These are phyloP conservation scores for Brachylomia viminalis DNA, from an alignment of 2,888 invertebrate genomes.

Conservation along the genomic window DNA sequence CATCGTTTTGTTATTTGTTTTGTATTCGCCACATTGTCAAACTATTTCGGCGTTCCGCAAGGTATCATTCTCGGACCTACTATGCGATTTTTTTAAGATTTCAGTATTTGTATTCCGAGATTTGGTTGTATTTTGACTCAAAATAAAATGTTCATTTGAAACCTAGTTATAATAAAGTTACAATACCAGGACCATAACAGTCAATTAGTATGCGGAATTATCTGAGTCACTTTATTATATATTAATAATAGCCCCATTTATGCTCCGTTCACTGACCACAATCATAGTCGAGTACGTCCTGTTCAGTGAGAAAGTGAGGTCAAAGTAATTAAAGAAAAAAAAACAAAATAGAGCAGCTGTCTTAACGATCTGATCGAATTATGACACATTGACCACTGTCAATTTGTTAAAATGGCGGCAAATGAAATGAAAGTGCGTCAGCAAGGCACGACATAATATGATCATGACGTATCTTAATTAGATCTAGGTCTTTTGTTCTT, in stretches of 20 bases:
- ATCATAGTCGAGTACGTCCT: constrained; percentile 52
- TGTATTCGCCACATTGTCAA: not conserved
- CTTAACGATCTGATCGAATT: constrained; percentile 16
- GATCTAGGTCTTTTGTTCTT: constrained; percentile 36
- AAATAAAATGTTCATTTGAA: not conserved
- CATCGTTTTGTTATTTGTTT: not conserved
- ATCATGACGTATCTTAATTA: constrained; percentile 29
- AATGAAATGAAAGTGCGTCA: constrained; percentile 42
- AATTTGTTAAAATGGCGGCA: constrained; percentile 37
- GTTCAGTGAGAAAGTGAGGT: constrained; percentile 64
- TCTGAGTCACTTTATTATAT: constrained; percentile 44
- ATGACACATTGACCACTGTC: constrained; percentile 58
- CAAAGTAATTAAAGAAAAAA: constrained; percentile 26
- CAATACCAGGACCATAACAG: constrained; percentile 22
- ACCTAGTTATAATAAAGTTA: constrained; percentile 2
- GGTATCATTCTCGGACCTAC: not conserved
- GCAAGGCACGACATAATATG: not conserved
- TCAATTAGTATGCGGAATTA: constrained; percentile 41
- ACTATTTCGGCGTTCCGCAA: not conserved
- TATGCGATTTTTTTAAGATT: not conserved
- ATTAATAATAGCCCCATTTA: constrained; percentile 53
- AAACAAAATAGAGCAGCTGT: constrained; percentile 29
- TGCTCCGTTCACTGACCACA: constrained; percentile 50
- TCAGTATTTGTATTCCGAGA: not conserved
- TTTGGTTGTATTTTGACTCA: not conserved